Evolutionary conservation across 1,140 invertebrate genomes (phyloP).

Genomic region (Caenorhabditis inopinata): DNA sequence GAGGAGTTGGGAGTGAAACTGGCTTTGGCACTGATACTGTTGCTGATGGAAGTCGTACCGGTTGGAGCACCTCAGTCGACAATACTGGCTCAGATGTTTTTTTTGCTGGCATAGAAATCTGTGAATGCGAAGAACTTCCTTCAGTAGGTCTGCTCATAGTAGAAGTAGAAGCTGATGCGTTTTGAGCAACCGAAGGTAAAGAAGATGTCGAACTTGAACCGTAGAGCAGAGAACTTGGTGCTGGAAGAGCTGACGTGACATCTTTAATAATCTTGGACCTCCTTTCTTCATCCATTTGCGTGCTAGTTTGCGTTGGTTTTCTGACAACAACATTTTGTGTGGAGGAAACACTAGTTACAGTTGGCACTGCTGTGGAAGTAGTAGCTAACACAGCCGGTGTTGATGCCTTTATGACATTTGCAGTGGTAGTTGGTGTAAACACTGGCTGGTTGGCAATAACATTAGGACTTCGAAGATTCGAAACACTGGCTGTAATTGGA

Average conservation of each 20-base stretch:
- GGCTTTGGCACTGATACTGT: not conserved
- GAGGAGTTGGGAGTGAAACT: not conserved
- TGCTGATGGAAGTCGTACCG: not conserved
- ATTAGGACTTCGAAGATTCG: no score
- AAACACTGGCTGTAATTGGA: not conserved
- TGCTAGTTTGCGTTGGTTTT: not conserved
- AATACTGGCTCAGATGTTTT: not conserved
- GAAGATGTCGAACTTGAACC: not conserved
- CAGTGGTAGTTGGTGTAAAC: not conserved
- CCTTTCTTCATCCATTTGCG: not conserved
- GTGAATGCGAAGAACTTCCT: not conserved
- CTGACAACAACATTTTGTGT: not conserved
- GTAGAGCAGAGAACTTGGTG: slow-evolving; percentile 27
- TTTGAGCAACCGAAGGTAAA: not conserved
- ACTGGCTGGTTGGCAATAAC: no score
- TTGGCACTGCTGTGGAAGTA: not conserved
- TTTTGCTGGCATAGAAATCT: not conserved
- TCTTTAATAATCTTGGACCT: slow-evolving; percentile 10
- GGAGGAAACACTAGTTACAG: no score
- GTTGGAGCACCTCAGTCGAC: not conserved
- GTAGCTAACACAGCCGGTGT: not conserved
- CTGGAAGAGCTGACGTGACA: not conserved
- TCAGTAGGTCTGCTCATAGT: no score
- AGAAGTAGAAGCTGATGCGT: not conserved
- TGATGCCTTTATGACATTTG: not conserved